Evolutionary conservation across 2,888 invertebrate genomes (phyloP).

Genomic region (Gibbula magus): DNA sequence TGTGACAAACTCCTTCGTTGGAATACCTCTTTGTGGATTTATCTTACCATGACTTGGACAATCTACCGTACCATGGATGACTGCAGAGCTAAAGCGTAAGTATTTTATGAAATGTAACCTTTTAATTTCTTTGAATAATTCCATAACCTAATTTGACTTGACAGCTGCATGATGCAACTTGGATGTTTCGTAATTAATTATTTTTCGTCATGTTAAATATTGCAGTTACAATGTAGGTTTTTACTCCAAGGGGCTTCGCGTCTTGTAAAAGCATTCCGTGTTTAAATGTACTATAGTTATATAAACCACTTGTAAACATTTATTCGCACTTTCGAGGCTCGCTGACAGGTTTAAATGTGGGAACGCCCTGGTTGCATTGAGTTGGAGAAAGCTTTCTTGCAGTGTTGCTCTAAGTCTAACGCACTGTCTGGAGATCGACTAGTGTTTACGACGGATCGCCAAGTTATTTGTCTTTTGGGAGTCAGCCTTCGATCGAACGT

Average conservation of each 20-base stretch:
- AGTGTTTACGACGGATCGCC: too few species aligned
- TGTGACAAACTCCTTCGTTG: background rate
- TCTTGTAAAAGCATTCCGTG: background rate
- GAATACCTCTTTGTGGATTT: background rate
- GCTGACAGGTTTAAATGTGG: background rate
- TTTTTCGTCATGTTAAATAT: too few species aligned
- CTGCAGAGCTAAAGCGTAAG: background rate
- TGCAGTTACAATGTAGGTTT: too few species aligned
- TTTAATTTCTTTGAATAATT: too few species aligned
- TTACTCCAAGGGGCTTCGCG: too few species aligned
- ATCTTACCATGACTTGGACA: background rate
- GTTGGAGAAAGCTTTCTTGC: too few species aligned
- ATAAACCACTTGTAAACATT: background rate
- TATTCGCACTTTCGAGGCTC: background rate
- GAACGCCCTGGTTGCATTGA: too few species aligned
- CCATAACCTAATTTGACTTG: too few species aligned
- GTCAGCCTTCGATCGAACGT: too few species aligned
- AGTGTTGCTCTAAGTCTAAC: background rate
- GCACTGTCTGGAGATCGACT: background rate
- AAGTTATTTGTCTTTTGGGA: too few species aligned
- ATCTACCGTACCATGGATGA: background rate
- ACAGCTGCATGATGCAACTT: too few species aligned
- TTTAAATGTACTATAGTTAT: background rate
- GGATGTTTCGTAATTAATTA: too few species aligned
- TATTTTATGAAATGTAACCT: background rate